Evolutionary conservation across 1,140 invertebrate genomes (phyloP).

Genomic region (Scaptomyza pallida): DNA sequence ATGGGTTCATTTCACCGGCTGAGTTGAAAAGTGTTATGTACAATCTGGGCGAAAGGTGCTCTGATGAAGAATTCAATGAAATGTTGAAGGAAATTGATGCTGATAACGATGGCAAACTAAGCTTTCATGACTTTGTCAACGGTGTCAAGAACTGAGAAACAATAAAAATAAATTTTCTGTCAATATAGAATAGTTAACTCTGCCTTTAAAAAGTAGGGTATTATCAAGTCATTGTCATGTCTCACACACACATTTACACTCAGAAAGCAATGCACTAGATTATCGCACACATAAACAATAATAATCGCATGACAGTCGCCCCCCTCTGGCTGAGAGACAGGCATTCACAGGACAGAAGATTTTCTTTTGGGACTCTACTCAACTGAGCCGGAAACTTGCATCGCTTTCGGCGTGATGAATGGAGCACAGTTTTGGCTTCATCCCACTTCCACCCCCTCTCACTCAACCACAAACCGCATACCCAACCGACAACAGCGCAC

Average conservation of each 20-base stretch:
- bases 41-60: constrained; percentile 30
- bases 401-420: constrained; percentile 63
- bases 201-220: neutral
- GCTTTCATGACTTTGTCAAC: constrained; percentile 37
- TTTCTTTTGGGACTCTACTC: constrained; percentile 21
- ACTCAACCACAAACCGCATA: constrained; percentile 14
- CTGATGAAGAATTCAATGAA: constrained; percentile 44
- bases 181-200: no score
- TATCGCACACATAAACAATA: constrained; percentile 66
- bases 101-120: constrained; percentile 43
- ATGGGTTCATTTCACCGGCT: constrained; percentile 12
- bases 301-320: constrained; percentile 45
- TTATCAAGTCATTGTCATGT: constrained; percentile 5
- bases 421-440: constrained; percentile 18
- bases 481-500: constrained; percentile 1
- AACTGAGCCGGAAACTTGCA: constrained; percentile 42
- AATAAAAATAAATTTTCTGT: neutral
- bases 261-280: constrained; percentile 31
- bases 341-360: constrained; percentile 7
- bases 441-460: neutral
- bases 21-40: constrained; percentile 29
- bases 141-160: constrained; percentile 12
- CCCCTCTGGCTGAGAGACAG: neutral
- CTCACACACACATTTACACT: constrained; percentile 1
- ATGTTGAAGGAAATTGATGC: constrained; percentile 51